Conservation (phyloP, 2,113 vertebrate species). For the Hydropotes inermis region DNA sequence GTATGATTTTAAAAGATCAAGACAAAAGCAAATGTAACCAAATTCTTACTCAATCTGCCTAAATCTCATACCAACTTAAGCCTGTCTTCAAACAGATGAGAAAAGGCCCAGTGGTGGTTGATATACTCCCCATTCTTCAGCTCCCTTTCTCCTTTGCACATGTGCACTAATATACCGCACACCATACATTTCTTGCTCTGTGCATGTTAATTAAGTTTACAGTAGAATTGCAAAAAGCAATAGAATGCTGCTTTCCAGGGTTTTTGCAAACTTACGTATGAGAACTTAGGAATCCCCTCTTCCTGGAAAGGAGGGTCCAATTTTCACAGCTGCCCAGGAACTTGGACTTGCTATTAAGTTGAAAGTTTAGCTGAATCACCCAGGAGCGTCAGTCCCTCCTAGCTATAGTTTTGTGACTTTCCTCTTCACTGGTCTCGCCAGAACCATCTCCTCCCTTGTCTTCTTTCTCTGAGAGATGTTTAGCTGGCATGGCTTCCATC, state of each 20-base stretch:
- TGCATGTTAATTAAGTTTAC: not conserved
- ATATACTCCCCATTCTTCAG: not conserved
- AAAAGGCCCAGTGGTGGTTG: not conserved
- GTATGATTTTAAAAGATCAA: not conserved
- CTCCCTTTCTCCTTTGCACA: not conserved
- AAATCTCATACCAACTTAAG: not conserved
- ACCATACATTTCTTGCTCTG: not conserved
- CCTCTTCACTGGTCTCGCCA: not conserved
- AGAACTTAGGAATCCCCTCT: not conserved
- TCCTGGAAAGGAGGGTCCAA: not conserved
- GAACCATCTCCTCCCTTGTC: not conserved
- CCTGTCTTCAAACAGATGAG: not conserved
- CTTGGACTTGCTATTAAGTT: rapidly evolving
- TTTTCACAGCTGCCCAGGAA: not conserved
- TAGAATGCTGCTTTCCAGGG: not conserved
- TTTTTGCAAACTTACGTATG: not conserved
- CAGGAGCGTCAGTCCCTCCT: not conserved
- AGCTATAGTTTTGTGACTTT: not conserved
- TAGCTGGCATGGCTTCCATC: not conserved
- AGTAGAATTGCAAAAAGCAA: not conserved
- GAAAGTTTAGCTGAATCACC: not conserved
- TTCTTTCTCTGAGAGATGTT: rapidly evolving
- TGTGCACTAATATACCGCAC: rapidly evolving
- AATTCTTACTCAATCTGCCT: not conserved
- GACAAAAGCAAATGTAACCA: not conserved